Evolutionary conservation across 1,140 invertebrate genomes (phyloP), one percentile per base, ranked within the genome.

Genomic region (Aleiodes sp.): DNA sequence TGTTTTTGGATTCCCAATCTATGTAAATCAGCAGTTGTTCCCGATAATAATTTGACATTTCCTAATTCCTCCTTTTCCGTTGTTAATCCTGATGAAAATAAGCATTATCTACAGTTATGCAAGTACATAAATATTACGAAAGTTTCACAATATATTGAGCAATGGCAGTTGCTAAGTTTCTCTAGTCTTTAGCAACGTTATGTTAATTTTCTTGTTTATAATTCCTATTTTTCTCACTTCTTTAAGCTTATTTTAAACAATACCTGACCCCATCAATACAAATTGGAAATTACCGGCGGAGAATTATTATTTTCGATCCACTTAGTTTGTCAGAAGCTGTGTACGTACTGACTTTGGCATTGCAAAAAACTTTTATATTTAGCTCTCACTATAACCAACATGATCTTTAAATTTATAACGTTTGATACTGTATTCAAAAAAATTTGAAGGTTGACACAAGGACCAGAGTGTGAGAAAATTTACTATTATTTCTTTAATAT

Each of bases 1-100:
- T 92, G 91, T 26, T 83, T 84, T 73, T 91, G 88, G 65, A 93
- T 90, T 24, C 91, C 91, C 65, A 92, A 82, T 57, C 89, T 87
- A 46, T 85, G 82, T 3, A 90, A 81, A 70, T 87, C 87, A 12
- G 74, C 75, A 59, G 68, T 74, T 21, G 77, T 64, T 28, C 76
- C 80, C 64, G 79, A 74, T 29, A 81, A 60, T 65, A 84, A 74
- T 69, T 79, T 82, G 33, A 82, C 72, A 74, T 81, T 84, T 39
- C 70, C 71, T 68, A 78, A 75, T 61, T 76, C 73, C 70, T 73
- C 68, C 68, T 79, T 76, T 76, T 70, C 67, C 16, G 71, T 80
- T 24, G 67, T 56, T 29, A 56, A 7, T 8, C 19, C 65, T 67
- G 33, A 41, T 28, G 16, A 59, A 57, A 59, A 7, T 29, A 39